Percentiles rank a stretch among this genome's conserved stretches.
Conservation (phyloP, 2,113 vertebrate species). For the Raja brachyura region DNA sequence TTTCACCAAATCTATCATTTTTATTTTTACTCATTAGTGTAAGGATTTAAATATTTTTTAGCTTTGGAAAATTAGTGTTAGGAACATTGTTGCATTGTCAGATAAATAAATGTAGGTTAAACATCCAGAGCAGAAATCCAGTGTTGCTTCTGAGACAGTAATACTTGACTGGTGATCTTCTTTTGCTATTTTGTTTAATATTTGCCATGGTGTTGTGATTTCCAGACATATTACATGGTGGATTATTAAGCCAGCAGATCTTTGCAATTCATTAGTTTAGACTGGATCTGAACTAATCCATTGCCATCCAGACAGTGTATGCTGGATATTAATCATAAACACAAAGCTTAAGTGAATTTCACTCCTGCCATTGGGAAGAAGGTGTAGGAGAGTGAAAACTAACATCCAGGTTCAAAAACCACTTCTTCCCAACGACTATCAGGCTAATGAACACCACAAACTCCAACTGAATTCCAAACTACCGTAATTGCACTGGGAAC, state of each 20-base stretch:
- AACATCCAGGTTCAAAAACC: too few species aligned
- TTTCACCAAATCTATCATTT: background rate
- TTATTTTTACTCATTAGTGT: background rate
- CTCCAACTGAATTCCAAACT: too few species aligned
- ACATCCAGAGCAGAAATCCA: background rate
- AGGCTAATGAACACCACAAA: too few species aligned
- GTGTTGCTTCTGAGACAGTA: background rate
- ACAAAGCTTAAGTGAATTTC: background rate
- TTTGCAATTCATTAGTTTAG: background rate
- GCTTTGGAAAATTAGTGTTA: background rate
- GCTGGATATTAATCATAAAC: background rate
- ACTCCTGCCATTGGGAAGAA: background rate
- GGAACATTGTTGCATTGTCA: background rate
- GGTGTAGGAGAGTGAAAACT: too few species aligned
- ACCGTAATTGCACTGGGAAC: too few species aligned
- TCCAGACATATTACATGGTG: background rate
- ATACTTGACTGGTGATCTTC: background rate
- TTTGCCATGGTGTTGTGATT: background rate
- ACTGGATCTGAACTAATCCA: background rate
- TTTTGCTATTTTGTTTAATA: background rate
- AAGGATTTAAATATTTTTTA: background rate
- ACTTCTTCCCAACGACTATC: too few species aligned
- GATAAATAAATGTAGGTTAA: background rate
- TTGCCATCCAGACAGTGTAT: background rate
- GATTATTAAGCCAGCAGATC: background rate